These are phyloP conservation scores for Cebidichthys violaceus DNA, from an alignment of 2,113 vertebrate genomes.

Conservation along the genomic window DNA sequence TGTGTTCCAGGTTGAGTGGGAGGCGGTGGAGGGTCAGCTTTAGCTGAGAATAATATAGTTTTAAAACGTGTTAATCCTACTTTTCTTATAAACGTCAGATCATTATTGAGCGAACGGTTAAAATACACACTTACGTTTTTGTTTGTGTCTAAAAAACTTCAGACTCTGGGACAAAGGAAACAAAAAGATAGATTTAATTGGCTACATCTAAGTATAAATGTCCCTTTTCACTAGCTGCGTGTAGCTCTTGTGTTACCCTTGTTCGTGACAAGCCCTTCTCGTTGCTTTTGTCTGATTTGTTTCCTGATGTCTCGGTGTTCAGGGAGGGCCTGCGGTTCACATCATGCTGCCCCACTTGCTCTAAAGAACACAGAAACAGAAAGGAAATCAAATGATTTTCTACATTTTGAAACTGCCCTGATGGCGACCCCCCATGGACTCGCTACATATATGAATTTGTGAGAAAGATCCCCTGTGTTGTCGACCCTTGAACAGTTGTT, in stretches of 20 bases:
- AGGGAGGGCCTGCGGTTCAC: constrained; percentile 14
- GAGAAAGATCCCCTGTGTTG: neutral
- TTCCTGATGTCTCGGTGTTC: constrained; percentile 32
- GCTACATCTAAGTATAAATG: neutral
- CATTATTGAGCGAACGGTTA: neutral
- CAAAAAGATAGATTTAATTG: neutral
- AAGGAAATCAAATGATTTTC: neutral
- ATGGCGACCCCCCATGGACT: neutral
- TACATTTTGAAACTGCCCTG: neutral
- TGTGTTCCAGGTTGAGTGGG: constrained; percentile 32
- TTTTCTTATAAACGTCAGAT: neutral
- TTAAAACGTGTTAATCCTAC: neutral
- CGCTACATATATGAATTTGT: neutral
- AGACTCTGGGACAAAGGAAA: constrained; percentile 72
- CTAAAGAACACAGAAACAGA: constrained; percentile 40
- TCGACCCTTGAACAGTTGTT: neutral
- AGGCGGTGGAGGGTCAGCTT: constrained; percentile 41
- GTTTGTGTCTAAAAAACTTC: constrained; percentile 76
- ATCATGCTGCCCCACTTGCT: constrained; percentile 14
- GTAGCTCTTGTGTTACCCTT: constrained; percentile 61
- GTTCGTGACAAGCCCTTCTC: constrained; percentile 69
- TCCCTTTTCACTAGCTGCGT: fast-evolving
- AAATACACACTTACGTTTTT: constrained; percentile 72
- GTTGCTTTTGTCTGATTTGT: constrained; percentile 42
- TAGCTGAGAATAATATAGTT: constrained; percentile 57